Evolutionary conservation across 2,888 invertebrate species (phyloP).

Genomic region (Eristalinus sepulchralis): DNA sequence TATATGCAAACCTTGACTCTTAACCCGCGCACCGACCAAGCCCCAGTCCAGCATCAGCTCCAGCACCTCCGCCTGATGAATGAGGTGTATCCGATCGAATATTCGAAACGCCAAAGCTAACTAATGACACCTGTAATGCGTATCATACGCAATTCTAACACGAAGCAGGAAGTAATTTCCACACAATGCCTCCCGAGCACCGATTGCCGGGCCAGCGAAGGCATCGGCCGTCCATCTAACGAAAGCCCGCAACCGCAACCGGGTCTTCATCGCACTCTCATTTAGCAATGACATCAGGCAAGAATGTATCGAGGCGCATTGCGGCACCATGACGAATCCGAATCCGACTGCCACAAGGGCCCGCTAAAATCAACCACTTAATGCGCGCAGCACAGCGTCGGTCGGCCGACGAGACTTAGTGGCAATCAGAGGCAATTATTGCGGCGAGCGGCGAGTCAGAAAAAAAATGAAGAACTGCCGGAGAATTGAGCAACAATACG

Average conservation of each 20-base stretch:
- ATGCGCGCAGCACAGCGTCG: constrained; percentile 47
- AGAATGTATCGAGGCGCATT: constrained; percentile 14
- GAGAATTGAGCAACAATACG: constrained; percentile 40
- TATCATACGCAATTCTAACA: constrained; percentile 5
- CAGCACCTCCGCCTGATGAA: neutral
- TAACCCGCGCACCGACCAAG: neutral
- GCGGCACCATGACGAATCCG: constrained; percentile 61
- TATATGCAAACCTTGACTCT: neutral
- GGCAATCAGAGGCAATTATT: constrained; percentile 70
- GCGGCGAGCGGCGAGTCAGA: neutral
- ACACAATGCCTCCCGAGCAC: neutral
- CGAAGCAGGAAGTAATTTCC: constrained; percentile 1
- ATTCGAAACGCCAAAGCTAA: neutral
- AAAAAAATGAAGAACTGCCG: constrained; percentile 6
- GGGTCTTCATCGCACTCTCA: constrained; percentile 42
- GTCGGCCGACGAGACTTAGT: constrained; percentile 22
- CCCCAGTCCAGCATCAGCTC: neutral
- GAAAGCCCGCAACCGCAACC: constrained; percentile 28
- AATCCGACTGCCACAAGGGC: constrained; percentile 58
- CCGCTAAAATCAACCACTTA: constrained; percentile 63
- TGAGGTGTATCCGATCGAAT: neutral
- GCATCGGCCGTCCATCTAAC: constrained; percentile 37
- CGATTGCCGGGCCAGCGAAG: neutral
- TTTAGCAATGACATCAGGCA: constrained; percentile 57
- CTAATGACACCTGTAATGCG: neutral